A percentile compares a stretch with the other conserved stretches of the same genome.
Evolutionary conservation across 2,888 invertebrate genomes (phyloP).

Genomic region (Oeneis ivallda): DNA sequence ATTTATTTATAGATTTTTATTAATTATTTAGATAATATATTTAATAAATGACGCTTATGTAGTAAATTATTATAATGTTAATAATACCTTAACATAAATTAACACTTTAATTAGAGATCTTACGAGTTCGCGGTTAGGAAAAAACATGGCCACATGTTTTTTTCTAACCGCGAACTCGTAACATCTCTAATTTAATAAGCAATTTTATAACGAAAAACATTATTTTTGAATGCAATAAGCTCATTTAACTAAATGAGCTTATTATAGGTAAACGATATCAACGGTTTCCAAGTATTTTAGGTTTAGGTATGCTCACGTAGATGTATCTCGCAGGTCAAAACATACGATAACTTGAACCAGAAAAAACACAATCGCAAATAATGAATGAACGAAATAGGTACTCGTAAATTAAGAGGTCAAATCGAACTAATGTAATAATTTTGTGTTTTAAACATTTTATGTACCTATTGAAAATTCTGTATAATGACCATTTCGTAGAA

Average conservation of each 20-base stretch:
- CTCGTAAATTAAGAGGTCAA: constrained; percentile 3
- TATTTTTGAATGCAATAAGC: no score
- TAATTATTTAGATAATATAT: neutral
- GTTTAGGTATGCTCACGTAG: constrained; percentile 19
- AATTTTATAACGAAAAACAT: no score
- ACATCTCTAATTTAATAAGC: no score
- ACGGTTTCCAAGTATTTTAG: constrained; percentile 11
- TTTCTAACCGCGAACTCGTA: neutral
- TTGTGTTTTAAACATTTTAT: no score
- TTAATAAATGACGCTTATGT: neutral
- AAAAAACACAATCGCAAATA: constrained; percentile 8
- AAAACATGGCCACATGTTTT: neutral
- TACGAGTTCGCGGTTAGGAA: no score
- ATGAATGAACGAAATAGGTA: neutral
- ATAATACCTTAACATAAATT: neutral
- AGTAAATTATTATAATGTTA: neutral
- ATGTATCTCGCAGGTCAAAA: constrained; percentile 45
- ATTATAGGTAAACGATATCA: neutral
- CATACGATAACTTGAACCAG: constrained; percentile 12
- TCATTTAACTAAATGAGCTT: neutral
- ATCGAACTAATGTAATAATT: neutral
- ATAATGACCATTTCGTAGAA: no score
- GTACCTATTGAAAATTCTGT: no score
- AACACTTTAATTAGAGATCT: no score
- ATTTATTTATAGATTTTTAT: neutral